Base-by-base conservation (phyloP, 2,113 vertebrate species). In the Sphaerodactylus townsendi region DNA sequence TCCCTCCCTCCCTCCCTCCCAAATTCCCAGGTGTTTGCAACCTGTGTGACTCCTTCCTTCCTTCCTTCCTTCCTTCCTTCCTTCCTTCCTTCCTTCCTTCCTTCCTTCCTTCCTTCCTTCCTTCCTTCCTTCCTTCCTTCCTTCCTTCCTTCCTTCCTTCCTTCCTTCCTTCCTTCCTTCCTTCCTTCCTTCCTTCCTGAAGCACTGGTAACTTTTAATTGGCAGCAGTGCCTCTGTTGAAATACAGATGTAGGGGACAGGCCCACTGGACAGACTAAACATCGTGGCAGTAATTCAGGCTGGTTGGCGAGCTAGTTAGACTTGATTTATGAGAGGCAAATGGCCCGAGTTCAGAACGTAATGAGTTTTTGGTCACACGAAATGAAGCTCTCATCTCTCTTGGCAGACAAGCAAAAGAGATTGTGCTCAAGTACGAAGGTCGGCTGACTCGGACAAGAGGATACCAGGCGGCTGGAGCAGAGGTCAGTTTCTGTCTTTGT, bases 401-500 rank as follows among this genome's bases (percentile, higher is more conserved):
- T 25, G n/a, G 15, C 95, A 99, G 99, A 66, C 97, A 98, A 85
- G 99, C 99, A 0, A 97, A 98, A 93, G 97, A 98, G 91, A 97
- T 98, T 4, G 98, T 99, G 39, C 93, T 99, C 68, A 97, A 97
- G 93, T 99, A 98, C 1, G 99, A 99, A 90, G 99, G 99, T 70
- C 95, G 98, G 41, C 95, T 99, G 85, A 99, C 99, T 1, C 96
- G 98, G 90, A 99, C 99, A 1, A 96, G 98, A 73, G 98, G 99
- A 2, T 99, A 99, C 94, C 99, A 99, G 87, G 98, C 98, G 0
- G 98, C 99, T 3, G 98, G 98, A n/a, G 98, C 98, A 74, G 97
- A 99, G 95, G 99, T 99, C 95, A 0, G 79, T 77, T 79, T 86
- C 75, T 23, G 81, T 85, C 81, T 44, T 70, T 35, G 21, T 71